Conservation (phyloP, 2,797 vertebrate genomes). For the Setipinna tenuifilis region DNA sequence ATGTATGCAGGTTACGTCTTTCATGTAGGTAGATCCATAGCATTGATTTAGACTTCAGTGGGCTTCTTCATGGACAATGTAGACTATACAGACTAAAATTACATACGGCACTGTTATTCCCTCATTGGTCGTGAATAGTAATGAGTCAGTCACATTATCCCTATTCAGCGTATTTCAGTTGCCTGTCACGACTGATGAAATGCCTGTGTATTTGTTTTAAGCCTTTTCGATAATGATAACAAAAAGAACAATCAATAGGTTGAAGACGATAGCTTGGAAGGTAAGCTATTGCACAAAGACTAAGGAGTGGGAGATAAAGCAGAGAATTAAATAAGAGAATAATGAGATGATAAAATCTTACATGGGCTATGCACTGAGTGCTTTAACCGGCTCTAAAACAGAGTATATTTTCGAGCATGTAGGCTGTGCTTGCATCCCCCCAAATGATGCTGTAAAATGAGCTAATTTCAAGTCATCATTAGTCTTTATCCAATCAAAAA, state of each 20-base stretch:
- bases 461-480: background rate
- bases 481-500: background rate
- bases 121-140: background rate
- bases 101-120: background rate
- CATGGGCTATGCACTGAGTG: no score
- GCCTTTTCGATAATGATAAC: background rate
- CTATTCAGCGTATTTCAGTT: constrained; percentile 13
- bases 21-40: background rate
- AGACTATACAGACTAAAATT: background rate
- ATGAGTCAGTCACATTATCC: background rate
- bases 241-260: background rate
- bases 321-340: no score
- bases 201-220: background rate
- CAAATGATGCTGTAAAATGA: background rate
- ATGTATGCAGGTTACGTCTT: constrained; percentile 11
- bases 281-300: background rate
- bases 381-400: no score
- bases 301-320: background rate
- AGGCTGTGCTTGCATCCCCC: background rate
- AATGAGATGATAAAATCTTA: no score
- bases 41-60: background rate
- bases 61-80: background rate
- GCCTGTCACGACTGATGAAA: constrained; percentile 7
- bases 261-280: background rate
- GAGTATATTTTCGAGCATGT: no score